phyloP scores from a whole-genome alignment of 2,113 vertebrate species.

The Phalacrocorax carbo region DNA sequence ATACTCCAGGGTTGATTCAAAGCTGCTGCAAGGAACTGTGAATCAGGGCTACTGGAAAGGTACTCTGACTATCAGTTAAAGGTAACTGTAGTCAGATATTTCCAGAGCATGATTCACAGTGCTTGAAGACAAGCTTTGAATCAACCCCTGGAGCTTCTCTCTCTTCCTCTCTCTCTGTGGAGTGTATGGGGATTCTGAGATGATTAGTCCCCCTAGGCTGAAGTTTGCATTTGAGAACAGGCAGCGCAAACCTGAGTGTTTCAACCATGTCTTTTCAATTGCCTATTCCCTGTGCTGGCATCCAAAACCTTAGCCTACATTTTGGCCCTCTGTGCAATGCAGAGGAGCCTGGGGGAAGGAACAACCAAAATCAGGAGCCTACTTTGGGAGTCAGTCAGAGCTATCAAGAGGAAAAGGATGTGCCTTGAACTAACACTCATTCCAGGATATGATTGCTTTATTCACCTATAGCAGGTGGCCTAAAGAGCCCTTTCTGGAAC shows the following conservation, averaged over 20 bases:
- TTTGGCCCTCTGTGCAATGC: background rate
- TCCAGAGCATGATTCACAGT: background rate
- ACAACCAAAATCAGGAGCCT: background rate
- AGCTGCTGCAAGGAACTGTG: too few species aligned
- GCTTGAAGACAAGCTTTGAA: background rate
- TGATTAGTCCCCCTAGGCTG: background rate
- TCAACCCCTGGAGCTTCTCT: background rate
- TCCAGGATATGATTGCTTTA: background rate
- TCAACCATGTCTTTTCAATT: background rate
- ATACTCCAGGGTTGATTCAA: too few species aligned
- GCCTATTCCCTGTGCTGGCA: background rate
- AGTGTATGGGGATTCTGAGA: background rate
- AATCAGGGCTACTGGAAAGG: too few species aligned
- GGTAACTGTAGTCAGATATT: background rate
- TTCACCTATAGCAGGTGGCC: background rate
- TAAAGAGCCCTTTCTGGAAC: background rate
- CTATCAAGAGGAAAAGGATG: background rate
- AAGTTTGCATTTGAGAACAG: background rate
- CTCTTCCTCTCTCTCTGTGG: background rate
- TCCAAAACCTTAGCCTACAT: background rate
- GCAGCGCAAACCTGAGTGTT: background rate
- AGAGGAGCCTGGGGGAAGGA: background rate
- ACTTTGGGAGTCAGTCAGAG: background rate
- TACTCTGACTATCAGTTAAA: too few species aligned
- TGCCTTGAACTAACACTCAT: background rate